Conservation (phyloP, 2,113 vertebrate species). For the Lepus europaeus region DNA sequence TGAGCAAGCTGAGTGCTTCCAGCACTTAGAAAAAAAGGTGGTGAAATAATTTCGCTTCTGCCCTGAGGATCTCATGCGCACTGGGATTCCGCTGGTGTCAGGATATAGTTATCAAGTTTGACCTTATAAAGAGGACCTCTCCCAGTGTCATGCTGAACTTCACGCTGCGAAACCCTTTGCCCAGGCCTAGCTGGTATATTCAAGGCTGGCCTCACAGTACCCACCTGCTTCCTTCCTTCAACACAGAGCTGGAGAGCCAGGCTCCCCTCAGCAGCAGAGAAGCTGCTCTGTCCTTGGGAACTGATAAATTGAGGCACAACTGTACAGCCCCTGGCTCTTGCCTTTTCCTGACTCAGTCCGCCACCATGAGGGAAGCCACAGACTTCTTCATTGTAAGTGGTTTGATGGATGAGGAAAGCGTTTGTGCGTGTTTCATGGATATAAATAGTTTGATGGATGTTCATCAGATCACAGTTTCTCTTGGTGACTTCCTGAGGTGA, state of each 20-base stretch:
- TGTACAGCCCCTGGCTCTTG: background rate
- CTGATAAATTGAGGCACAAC: background rate
- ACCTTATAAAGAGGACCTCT: background rate
- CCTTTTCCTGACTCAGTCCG: background rate
- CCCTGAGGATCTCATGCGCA: constrained; percentile 49
- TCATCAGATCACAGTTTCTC: constrained; percentile 28
- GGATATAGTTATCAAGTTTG: background rate
- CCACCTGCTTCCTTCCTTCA: background rate
- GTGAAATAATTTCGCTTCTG: constrained; percentile 49
- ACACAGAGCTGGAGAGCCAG: background rate
- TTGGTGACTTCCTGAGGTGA: background rate
- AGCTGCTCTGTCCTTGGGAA: background rate
- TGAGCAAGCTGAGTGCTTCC: constrained; percentile 60
- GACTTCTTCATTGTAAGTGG: background rate
- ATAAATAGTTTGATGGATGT: constrained; percentile 55
- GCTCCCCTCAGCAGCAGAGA: background rate
- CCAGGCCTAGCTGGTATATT: background rate
- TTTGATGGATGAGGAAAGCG: constrained; percentile 49
- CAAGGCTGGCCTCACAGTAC: background rate
- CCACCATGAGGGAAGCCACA: background rate
- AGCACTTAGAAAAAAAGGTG: constrained; percentile 63
- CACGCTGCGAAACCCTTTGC: background rate
- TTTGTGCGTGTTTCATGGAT: background rate
- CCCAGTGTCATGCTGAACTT: background rate
- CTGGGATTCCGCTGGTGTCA: constrained; percentile 3